These are phyloP conservation scores for Anaspis maculata DNA, from an alignment of 2,888 invertebrate genomes.

Conservation along the genomic window DNA sequence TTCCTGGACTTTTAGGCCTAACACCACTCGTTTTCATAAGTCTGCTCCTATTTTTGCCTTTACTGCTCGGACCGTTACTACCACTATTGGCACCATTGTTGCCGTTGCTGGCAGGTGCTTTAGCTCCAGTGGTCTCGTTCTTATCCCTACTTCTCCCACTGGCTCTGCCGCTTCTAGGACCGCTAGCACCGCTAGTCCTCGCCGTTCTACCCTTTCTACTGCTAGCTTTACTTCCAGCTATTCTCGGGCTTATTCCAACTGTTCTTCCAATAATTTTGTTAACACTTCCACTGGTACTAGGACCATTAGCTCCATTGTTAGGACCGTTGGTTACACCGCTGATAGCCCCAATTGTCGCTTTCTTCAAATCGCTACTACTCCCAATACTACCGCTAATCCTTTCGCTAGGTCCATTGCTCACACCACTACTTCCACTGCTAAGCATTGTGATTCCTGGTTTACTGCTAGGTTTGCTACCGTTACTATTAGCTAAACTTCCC, in stretches of 20 bases:
- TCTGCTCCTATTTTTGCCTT: background rate
- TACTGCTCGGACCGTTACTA: slow-evolving; percentile 1
- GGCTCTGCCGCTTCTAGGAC: too few relatives aligned
- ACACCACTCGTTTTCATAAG: background rate
- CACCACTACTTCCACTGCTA: too few relatives aligned
- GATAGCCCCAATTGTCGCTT: too few relatives aligned
- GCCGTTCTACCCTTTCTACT: background rate
- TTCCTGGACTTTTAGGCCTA: background rate
- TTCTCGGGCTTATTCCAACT: background rate
- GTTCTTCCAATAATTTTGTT: background rate
- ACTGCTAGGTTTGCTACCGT: too few relatives aligned
- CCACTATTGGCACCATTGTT: background rate
- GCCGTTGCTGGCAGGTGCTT: background rate
- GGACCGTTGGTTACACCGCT: too few relatives aligned
- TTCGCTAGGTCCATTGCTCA: too few relatives aligned
- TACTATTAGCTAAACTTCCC: too few relatives aligned
- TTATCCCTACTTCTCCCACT: background rate
- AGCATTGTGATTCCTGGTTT: too few relatives aligned
- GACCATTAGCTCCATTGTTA: too few relatives aligned
- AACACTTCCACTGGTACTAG: background rate
- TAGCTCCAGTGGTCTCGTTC: background rate
- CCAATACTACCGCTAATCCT: too few relatives aligned
- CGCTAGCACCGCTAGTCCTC: background rate
- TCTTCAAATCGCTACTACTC: too few relatives aligned
- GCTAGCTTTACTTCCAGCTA: background rate